Percentiles rank a stretch among this genome's conserved stretches.
These are phyloP conservation scores for Scaptomyza polygonia DNA, from an alignment of 2,888 invertebrate genomes.

Conservation along the genomic window DNA sequence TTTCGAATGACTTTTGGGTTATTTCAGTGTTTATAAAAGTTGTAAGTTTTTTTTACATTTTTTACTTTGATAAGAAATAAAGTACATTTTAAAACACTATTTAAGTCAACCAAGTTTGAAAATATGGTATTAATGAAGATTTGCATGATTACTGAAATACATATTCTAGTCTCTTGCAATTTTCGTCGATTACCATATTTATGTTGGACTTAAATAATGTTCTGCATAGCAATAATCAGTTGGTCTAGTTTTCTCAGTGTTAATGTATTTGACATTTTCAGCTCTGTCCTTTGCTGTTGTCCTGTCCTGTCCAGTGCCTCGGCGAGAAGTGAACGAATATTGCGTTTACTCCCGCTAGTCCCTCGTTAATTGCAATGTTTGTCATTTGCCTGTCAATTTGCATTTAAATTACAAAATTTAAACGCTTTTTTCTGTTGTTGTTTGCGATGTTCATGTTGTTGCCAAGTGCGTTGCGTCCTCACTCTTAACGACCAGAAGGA, in stretches of 20 bases:
- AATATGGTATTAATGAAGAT: constrained; percentile 13
- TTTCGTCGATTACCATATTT: constrained; percentile 20
- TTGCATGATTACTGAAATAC: constrained; percentile 12
- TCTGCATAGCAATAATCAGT: constrained; percentile 19
- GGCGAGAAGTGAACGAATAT: constrained; percentile 26
- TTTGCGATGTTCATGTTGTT: constrained; percentile 15
- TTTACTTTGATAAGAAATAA: no score
- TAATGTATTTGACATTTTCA: constrained; percentile 13
- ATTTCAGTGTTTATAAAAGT: no score
- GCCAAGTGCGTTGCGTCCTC: constrained; percentile 19
- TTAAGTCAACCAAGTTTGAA: no score
- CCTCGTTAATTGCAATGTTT: constrained; percentile 78
- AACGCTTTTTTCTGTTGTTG: constrained; percentile 44
- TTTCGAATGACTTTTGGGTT: no score
- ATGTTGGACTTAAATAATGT: constrained; percentile 44
- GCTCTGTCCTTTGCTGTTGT: background rate
- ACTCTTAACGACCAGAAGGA: constrained; percentile 39
- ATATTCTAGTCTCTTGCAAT: background rate
- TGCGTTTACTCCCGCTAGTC: constrained; percentile 71
- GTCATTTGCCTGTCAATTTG: constrained; percentile 78
- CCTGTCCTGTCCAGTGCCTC: background rate
- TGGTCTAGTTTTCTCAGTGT: constrained; percentile 1
- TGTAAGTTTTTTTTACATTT: no score
- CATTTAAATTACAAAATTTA: constrained; percentile 81
- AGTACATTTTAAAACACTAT: background rate